A percentile compares a stretch with the other conserved stretches of the same genome.
Evolutionary conservation across 2,113 vertebrate genomes (phyloP).

Genomic region (Natator depressus): DNA sequence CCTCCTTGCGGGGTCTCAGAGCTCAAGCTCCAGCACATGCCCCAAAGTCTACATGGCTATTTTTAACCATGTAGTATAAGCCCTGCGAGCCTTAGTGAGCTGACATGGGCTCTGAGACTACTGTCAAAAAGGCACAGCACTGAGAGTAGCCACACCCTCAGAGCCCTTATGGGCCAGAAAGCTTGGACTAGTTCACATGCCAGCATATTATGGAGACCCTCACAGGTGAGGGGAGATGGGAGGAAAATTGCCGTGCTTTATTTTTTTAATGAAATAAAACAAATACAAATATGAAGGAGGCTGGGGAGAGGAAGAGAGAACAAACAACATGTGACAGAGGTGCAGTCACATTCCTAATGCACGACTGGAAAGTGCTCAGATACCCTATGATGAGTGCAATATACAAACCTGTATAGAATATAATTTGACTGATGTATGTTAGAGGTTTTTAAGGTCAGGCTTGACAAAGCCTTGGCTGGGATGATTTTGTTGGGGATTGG

Average conservation of each 20-base stretch:
- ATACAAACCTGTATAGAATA: background rate
- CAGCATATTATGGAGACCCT: background rate
- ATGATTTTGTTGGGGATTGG: no score
- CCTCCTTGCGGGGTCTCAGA: no score
- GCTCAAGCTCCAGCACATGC: no score
- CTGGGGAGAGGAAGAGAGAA: background rate
- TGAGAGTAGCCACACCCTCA: background rate
- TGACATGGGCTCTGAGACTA: background rate
- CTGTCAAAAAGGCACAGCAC: no score
- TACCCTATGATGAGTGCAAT: background rate
- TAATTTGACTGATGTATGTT: background rate
- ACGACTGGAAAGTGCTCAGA: background rate
- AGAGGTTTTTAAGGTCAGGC: no score
- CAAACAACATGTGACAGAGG: background rate
- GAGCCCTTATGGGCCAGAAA: background rate
- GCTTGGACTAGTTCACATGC: background rate
- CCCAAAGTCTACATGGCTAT: no score
- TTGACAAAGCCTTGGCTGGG: no score
- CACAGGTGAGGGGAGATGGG: background rate
- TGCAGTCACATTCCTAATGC: background rate
- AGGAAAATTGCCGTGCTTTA: rapidly evolving
- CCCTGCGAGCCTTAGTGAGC: no score
- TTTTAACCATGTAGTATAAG: no score
- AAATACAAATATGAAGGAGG: background rate
- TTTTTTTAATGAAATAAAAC: background rate